These are phyloP conservation scores for Paedocypris sp. DNA, from an alignment of 2,113 vertebrate genomes.

Conservation along the genomic window DNA sequence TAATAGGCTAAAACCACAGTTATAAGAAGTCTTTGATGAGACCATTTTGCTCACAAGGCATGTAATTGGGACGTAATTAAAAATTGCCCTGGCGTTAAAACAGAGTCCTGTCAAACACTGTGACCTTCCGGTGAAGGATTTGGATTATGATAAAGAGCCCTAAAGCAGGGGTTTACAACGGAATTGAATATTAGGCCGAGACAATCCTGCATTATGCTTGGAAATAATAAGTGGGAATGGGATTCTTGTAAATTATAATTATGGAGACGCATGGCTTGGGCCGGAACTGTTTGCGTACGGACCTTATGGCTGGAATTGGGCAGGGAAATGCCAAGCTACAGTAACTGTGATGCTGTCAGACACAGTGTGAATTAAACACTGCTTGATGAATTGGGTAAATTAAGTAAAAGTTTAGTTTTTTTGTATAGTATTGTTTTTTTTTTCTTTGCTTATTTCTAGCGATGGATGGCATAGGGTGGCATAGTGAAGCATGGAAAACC, in stretches of 20 bases:
- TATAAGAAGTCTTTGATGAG: conserved; percentile 37
- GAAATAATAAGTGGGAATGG: not conserved
- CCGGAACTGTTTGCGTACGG: too few species aligned
- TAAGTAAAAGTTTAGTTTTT: too few species aligned
- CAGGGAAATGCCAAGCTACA: too few species aligned
- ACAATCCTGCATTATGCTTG: not conserved
- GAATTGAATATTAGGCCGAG: conserved; percentile 30
- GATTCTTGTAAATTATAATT: not conserved
- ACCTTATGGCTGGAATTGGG: too few species aligned
- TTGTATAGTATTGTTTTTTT: too few species aligned
- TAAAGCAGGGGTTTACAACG: conserved; percentile 38
- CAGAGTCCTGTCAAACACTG: conserved; percentile 39
- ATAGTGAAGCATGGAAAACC: too few species aligned
- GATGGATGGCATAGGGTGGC: too few species aligned
- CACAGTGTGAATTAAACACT: too few species aligned
- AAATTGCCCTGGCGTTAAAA: conserved; percentile 43
- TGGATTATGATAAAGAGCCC: conserved; percentile 19
- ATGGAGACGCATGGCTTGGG: not conserved
- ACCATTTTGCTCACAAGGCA: conserved; percentile 39
- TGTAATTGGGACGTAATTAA: conserved; percentile 51
- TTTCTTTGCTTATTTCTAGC: too few species aligned
- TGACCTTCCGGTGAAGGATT: conserved; percentile 40
- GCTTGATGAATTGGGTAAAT: too few species aligned
- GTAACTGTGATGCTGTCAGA: too few species aligned
- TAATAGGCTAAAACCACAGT: conserved; percentile 43